Evolutionary conservation across 1,140 invertebrate species (phyloP).

Genomic region (Choristoneura fumiferana): DNA sequence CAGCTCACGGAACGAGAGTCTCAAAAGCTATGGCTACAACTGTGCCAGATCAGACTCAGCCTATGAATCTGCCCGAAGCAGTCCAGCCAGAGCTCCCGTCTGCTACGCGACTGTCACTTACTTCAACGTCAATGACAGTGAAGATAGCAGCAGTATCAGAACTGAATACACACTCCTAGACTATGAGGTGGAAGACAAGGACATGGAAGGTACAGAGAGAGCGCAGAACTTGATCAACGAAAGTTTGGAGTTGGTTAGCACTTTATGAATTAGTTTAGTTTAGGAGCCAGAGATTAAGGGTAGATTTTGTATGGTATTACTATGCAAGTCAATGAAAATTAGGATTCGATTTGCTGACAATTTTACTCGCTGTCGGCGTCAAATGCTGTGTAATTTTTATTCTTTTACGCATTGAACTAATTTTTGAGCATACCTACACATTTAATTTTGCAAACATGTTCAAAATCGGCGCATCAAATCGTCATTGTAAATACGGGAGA

Average conservation of each 20-base stretch:
- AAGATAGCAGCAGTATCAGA: constrained; percentile 65
- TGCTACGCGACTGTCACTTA: constrained; percentile 65
- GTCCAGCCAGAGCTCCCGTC: constrained; percentile 42
- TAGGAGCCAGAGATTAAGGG: no score
- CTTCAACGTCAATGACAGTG: constrained; percentile 66
- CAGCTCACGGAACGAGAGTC: constrained; percentile 28
- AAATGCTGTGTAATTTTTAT: no score
- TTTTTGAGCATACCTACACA: no score
- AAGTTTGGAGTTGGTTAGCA: constrained; percentile 60
- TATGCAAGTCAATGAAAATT: not conserved
- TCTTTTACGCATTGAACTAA: no score
- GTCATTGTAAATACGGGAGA: no score
- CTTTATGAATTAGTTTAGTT: constrained; percentile 45
- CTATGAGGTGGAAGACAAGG: constrained; percentile 39
- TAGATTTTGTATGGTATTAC: constrained; percentile 6
- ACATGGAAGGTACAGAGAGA: constrained; percentile 40
- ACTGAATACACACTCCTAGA: constrained; percentile 67
- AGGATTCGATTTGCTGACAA: not conserved
- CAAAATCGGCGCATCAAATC: no score
- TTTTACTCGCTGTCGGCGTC: no score
- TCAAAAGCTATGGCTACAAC: constrained; percentile 31
- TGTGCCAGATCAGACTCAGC: constrained; percentile 52
- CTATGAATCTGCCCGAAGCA: constrained; percentile 58
- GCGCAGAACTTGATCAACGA: constrained; percentile 68
- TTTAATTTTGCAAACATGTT: no score